These are phyloP conservation scores for Gnathonemus echidnorhynchus DNA, from an alignment of 2,113 vertebrate species.

Conservation along the genomic window DNA sequence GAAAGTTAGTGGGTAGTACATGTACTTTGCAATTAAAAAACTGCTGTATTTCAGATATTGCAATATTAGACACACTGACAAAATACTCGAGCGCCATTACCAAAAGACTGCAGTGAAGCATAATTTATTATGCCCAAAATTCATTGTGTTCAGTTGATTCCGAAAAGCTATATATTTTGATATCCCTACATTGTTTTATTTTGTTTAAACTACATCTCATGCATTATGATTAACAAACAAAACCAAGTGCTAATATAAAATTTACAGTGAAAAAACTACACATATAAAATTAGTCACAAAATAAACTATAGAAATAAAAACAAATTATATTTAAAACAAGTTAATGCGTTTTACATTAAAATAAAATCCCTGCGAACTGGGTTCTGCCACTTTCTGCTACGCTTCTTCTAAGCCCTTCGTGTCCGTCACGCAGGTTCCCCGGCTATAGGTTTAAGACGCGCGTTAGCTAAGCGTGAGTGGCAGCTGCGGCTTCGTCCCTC, in stretches of 20 bases:
- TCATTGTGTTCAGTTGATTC: background rate
- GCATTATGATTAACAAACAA: background rate
- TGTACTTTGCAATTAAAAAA: background rate
- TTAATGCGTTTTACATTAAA: background rate
- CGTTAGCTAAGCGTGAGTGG: background rate
- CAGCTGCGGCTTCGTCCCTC: background rate
- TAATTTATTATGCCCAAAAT: background rate
- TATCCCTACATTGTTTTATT: too few species aligned
- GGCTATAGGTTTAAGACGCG: background rate
- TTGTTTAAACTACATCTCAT: background rate
- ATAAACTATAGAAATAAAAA: background rate
- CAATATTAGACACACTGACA: background rate
- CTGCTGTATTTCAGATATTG: background rate
- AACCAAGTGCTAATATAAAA: background rate
- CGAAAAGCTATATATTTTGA: background rate
- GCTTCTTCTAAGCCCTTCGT: background rate
- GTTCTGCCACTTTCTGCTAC: background rate
- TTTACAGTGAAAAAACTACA: background rate
- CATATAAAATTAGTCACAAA: background rate
- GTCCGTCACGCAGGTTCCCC: background rate
- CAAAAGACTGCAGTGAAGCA: background rate
- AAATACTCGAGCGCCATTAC: background rate
- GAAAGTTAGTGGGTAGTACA: background rate
- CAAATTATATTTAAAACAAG: background rate
- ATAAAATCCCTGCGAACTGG: background rate